Conservation (phyloP, 2,888 invertebrate species). For the Synergus umbraculus region DNA sequence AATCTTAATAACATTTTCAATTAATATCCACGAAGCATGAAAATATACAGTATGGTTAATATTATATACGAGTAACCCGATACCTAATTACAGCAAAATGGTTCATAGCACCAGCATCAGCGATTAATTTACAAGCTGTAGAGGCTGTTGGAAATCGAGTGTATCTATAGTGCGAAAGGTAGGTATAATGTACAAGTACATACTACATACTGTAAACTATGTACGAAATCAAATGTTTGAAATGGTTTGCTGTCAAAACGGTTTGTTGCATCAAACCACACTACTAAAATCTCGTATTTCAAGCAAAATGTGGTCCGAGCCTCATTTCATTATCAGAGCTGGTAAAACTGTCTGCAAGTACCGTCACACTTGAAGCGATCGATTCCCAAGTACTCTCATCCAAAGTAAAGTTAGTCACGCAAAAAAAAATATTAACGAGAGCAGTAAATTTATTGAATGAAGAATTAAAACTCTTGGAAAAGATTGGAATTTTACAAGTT, state of each 20-base stretch:
- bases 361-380: not conserved
- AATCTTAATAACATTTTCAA: slow-evolving; percentile 22
- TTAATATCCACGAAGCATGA: slow-evolving; percentile 8
- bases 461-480: not conserved
- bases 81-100: slow-evolving; percentile 29
- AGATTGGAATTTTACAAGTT: not conserved
- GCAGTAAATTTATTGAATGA: slow-evolving; percentile 2
- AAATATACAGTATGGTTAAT: not conserved
- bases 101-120: slow-evolving; percentile 20
- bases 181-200: not conserved
- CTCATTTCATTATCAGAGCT: not conserved
- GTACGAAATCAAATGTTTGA: slow-evolving; percentile 19
- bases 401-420: not conserved
- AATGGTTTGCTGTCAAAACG: slow-evolving; percentile 19
- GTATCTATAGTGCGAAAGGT: slow-evolving; percentile 30
- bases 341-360: not conserved
- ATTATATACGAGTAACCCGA: slow-evolving; percentile 1
- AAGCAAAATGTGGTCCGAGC: not conserved
- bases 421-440: not conserved
- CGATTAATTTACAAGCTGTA: slow-evolving; percentile 38
- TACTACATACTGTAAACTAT: not conserved
- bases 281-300: slow-evolving; percentile 1
- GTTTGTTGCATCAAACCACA: slow-evolving; percentile 11
- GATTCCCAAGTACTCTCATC: not conserved
- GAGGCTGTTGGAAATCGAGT: slow-evolving; percentile 34